These are phyloP conservation scores for Phorcus lineatus DNA, from an alignment of 2,888 invertebrate species.

Conservation along the genomic window DNA sequence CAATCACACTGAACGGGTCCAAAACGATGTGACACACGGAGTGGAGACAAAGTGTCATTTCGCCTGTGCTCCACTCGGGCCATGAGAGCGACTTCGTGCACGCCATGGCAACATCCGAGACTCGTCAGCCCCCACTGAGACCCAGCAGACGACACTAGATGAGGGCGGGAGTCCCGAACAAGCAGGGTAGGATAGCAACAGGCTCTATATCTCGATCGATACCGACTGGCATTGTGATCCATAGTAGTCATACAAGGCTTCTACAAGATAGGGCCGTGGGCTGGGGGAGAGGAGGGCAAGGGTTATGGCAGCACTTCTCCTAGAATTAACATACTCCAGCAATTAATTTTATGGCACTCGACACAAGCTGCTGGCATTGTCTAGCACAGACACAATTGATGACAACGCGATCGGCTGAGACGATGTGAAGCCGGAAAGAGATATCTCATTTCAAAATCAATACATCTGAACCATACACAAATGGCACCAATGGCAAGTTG, in stretches of 20 bases:
- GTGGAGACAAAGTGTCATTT: neutral
- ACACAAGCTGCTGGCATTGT: neutral
- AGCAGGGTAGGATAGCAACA: neutral
- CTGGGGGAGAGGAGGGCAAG: neutral
- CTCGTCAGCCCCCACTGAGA: neutral
- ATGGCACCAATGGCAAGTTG: neutral
- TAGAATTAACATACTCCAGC: neutral
- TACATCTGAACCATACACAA: neutral
- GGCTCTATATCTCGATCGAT: neutral
- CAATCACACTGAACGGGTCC: neutral
- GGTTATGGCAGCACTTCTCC: neutral
- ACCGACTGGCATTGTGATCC: too few species aligned
- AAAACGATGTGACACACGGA: neutral
- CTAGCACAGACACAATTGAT: neutral
- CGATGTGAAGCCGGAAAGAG: neutral
- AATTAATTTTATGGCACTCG: neutral
- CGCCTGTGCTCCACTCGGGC: neutral
- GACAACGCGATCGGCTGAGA: neutral
- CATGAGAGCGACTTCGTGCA: neutral
- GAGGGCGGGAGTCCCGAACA: neutral
- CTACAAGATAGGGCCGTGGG: too few species aligned
- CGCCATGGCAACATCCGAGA: neutral
- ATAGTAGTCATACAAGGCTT: too few species aligned
- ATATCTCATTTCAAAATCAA: conserved; percentile 11
- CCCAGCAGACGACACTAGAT: neutral